phyloP scores from a whole-genome alignment of 2,888 invertebrate genomes.

The Malthinus seriepunctatus region DNA sequence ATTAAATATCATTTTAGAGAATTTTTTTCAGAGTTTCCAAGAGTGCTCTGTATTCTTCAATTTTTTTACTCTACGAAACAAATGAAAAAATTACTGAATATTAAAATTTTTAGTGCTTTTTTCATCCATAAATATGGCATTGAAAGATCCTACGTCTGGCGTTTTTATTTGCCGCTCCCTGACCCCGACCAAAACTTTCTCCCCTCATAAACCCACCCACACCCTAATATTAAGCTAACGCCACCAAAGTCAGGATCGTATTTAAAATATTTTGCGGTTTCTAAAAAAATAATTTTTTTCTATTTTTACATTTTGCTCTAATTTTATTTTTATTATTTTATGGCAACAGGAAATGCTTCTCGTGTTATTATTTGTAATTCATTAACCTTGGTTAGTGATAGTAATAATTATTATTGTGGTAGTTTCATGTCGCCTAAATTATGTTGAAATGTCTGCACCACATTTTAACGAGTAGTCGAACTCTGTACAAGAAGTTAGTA shows the following conservation, averaged over 20 bases:
- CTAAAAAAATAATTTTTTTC: no score
- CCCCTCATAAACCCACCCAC: conserved; percentile 27
- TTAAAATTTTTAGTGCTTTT: conserved; percentile 3
- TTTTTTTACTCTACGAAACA: not conserved
- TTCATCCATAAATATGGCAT: not conserved
- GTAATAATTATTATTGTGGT: conserved; percentile 5
- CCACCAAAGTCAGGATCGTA: conserved; percentile 24
- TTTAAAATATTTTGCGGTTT: conserved; percentile 13
- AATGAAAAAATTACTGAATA: not conserved
- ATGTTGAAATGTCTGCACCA: no score
- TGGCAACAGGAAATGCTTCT: conserved; percentile 21
- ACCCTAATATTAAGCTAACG: conserved; percentile 24
- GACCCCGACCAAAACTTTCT: conserved; percentile 23
- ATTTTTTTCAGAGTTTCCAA: no score
- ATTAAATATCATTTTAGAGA: no score
- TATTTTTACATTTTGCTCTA: no score
- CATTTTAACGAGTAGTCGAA: not conserved
- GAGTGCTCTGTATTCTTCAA: no score
- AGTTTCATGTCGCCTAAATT: not conserved
- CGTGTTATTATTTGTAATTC: conserved; percentile 10
- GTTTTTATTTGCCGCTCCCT: conserved; percentile 17
- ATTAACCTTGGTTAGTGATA: conserved; percentile 15
- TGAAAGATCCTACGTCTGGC: conserved; percentile 25
- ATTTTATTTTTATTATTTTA: not conserved
- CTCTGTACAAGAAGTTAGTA: not conserved